Percentiles rank a stretch among this genome's conserved stretches.
Conservation (phyloP, 2,888 invertebrate species). For the Meghimatium bilineatum region DNA sequence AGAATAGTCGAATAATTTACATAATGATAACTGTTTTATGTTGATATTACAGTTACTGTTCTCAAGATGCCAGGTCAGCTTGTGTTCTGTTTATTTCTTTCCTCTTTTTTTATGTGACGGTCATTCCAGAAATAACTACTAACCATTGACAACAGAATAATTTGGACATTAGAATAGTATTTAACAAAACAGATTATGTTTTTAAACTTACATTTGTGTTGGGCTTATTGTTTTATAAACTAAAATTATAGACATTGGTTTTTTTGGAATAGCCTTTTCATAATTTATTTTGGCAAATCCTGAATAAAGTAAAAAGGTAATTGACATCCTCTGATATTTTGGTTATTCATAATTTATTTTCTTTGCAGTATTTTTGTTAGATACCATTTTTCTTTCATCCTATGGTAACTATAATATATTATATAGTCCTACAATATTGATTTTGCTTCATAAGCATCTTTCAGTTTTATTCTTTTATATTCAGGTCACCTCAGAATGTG, state of each 20-base stretch:
- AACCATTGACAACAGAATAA: not conserved
- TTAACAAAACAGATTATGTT: not conserved
- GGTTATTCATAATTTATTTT: too few relatives aligned
- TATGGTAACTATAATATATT: too few relatives aligned
- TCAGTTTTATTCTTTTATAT: too few relatives aligned
- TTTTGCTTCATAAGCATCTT: too few relatives aligned
- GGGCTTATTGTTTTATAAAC: not conserved
- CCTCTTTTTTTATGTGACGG: not conserved
- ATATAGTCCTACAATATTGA: too few relatives aligned
- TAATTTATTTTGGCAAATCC: not conserved
- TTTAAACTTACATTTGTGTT: not conserved
- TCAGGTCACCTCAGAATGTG: too few relatives aligned
- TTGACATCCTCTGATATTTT: too few relatives aligned
- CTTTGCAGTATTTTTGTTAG: not conserved
- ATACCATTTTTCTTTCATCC: not conserved
- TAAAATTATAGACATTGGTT: not conserved
- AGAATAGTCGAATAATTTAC: not conserved
- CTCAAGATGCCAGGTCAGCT: constrained; percentile 28
- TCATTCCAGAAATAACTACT: not conserved
- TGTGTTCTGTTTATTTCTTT: not conserved
- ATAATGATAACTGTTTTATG: not conserved
- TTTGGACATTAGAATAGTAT: not conserved
- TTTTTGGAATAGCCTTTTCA: not conserved
- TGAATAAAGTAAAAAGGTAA: too few relatives aligned
- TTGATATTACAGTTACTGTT: constrained; percentile 37